A percentile compares a stretch with the other conserved stretches of the same genome.
phyloP scores from a whole-genome alignment of 2,888 invertebrate species.

The Temnothorax unifasciatus region DNA sequence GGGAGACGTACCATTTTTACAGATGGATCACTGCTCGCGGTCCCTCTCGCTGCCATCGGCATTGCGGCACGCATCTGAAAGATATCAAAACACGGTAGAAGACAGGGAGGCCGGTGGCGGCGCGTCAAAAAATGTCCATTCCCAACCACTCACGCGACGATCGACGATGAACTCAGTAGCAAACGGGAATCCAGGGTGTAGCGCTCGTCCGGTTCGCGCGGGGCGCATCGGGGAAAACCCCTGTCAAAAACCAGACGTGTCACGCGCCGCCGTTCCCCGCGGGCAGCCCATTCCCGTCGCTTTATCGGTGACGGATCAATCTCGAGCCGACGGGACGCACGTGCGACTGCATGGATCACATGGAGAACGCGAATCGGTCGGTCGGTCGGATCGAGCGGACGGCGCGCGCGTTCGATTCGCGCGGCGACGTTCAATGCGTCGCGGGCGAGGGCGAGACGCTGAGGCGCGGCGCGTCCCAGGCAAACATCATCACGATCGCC shows the following conservation, averaged over 20 bases:
- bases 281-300: background rate
- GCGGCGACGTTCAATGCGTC: background rate
- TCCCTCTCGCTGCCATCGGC: background rate
- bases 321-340: slow-evolving; percentile 10
- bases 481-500: slow-evolving; percentile 32
- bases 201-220: background rate
- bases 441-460: background rate
- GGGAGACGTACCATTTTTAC: slow-evolving; percentile 41
- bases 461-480: background rate
- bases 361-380: background rate
- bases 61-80: slow-evolving; percentile 36
- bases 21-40: background rate
- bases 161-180: slow-evolving; percentile 11
- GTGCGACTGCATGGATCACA: slow-evolving; percentile 34
- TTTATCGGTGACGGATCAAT: slow-evolving; percentile 28
- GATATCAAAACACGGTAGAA: slow-evolving; percentile 31
- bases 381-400: background rate
- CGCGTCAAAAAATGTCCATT: background rate
- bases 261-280: background rate
- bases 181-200: slow-evolving; percentile 1
- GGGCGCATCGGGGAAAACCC: background rate
- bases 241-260: slow-evolving; percentile 36
- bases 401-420: background rate
- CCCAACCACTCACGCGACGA: slow-evolving; percentile 29
- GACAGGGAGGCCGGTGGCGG: background rate